Evolutionary conservation across 2,797 vertebrate species (phyloP).

Genomic region (Helarctos malayanus): DNA sequence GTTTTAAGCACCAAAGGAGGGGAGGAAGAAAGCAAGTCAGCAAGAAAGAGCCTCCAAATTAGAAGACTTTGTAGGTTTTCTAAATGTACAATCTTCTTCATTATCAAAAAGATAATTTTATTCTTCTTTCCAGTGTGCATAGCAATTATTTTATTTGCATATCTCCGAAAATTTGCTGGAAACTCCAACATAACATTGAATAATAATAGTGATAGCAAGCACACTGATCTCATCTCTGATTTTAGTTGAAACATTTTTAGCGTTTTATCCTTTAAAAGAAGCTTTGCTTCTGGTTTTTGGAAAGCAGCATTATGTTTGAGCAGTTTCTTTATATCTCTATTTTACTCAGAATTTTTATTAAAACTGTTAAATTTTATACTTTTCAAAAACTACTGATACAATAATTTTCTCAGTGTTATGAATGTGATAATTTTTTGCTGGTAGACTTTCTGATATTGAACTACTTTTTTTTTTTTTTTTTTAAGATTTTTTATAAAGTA

Average conservation of each 20-base stretch:
- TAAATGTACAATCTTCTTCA: not conserved
- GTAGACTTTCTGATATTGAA: not conserved
- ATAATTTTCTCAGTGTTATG: constrained; percentile 38
- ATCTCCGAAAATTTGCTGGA: not conserved
- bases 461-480: not conserved
- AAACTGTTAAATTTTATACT: not conserved
- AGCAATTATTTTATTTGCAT: constrained; percentile 35
- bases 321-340: not conserved
- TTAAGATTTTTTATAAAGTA: not conserved
- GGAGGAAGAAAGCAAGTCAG: not conserved
- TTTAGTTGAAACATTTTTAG: constrained; percentile 40
- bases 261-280: constrained; percentile 26
- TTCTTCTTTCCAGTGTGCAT: not conserved
- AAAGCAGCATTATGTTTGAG: constrained; percentile 14
- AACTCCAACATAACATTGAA: not conserved
- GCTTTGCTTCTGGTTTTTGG: constrained; percentile 17
- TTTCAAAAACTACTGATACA: not conserved
- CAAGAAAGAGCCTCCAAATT: not conserved
- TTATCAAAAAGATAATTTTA: not conserved
- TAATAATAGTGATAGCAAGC: not conserved
- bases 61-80: not conserved
- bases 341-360: constrained; percentile 22
- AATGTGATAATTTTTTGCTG: not conserved
- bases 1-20: not conserved
- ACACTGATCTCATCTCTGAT: not conserved